phyloP scores from a whole-genome alignment of 2,113 vertebrate species.

The Hypocryptadius cinnamomeus region DNA sequence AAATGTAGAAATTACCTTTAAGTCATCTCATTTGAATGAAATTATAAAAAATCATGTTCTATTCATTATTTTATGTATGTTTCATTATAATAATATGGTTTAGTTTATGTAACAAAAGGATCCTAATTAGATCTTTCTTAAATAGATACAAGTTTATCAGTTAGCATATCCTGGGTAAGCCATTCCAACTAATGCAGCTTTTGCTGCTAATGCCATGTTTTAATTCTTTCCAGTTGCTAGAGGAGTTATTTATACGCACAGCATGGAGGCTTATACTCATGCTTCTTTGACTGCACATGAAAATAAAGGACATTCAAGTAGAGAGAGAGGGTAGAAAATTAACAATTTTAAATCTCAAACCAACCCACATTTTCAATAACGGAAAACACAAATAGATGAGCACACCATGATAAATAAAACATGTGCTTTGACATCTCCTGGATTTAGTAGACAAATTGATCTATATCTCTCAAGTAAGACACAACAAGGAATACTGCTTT shows the following conservation, averaged over 20 bases:
- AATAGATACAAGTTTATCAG: constrained; percentile 37
- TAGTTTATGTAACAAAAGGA: constrained; percentile 26
- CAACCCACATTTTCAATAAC: not conserved
- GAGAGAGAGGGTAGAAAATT: constrained; percentile 32
- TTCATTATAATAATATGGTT: constrained; percentile 19
- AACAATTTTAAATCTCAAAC: constrained; percentile 18
- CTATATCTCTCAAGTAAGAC: not conserved
- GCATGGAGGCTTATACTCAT: constrained; percentile 37
- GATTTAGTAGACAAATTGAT: not conserved
- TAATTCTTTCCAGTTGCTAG: constrained; percentile 36
- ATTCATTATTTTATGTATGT: not conserved
- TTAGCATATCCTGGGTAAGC: constrained; percentile 4
- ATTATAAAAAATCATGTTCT: constrained; percentile 14
- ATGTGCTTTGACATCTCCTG: not conserved
- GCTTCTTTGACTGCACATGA: constrained; percentile 45
- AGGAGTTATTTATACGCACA: constrained; percentile 41
- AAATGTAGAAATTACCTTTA: constrained; percentile 34
- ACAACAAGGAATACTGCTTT: not conserved
- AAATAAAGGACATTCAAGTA: constrained; percentile 38
- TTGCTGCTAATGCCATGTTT: not conserved
- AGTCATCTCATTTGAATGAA: constrained; percentile 22
- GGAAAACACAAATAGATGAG: not conserved
- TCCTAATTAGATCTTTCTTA: constrained; percentile 44
- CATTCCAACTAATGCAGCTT: constrained; percentile 35
- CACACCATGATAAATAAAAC: not conserved